phyloP scores from a whole-genome alignment of 2,888 invertebrate species.

The Drosophila cognata region DNA sequence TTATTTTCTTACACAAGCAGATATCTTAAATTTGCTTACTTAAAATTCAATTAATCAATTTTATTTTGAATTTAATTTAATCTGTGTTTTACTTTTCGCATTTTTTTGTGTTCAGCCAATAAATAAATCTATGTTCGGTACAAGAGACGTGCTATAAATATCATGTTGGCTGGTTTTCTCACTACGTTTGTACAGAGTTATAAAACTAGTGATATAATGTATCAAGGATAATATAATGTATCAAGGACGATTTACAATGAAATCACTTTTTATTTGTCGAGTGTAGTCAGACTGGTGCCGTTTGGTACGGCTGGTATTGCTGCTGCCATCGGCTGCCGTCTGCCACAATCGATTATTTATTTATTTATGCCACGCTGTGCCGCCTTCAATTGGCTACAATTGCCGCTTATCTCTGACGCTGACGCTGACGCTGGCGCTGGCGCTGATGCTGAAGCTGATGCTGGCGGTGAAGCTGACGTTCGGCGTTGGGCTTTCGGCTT shows the following conservation, averaged over 20 bases:
- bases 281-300: conserved; percentile 21
- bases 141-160: not conserved
- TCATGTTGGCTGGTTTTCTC: not conserved
- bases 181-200: not conserved
- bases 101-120: not conserved
- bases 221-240: not conserved
- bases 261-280: not conserved
- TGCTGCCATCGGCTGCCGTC: conserved; percentile 18
- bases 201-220: not conserved
- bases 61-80: not conserved
- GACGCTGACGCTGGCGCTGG: not conserved
- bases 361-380: conserved; percentile 76
- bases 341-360: conserved; percentile 74
- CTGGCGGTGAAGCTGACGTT: conserved; percentile 9
- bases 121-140: not conserved
- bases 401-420: conserved; percentile 69
- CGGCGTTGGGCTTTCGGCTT: not conserved
- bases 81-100: not conserved
- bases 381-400: conserved; percentile 75
- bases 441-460: conserved; percentile 11
- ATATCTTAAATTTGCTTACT: not conserved
- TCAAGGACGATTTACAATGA: not conserved
- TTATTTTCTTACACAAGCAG: not conserved
- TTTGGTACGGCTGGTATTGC: not conserved
- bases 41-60: not conserved